Evolutionary conservation across 2,797 vertebrate genomes (phyloP).

Genomic region (Danio albolineatus): DNA sequence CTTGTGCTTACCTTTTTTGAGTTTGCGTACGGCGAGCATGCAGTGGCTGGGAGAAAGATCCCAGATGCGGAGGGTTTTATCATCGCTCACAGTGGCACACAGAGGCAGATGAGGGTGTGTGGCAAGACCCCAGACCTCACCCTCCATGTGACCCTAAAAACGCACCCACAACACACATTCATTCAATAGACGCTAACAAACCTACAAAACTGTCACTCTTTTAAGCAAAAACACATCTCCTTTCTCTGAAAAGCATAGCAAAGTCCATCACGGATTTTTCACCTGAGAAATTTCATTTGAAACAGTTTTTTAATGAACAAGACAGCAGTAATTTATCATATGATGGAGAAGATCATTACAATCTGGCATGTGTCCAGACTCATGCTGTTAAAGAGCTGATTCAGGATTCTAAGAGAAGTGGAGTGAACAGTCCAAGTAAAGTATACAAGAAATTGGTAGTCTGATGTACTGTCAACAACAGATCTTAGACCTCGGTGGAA

Average conservation of each 20-base stretch:
- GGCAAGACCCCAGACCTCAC: slow-evolving; percentile 97
- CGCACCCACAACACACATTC: slow-evolving; percentile 10
- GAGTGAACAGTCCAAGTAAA: not conserved
- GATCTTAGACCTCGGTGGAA: no score
- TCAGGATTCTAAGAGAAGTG: slow-evolving; percentile 2
- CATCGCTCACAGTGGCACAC: slow-evolving; percentile 98
- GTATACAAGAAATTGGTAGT: not conserved
- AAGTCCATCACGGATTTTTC: not conserved
- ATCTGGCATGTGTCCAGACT: not conserved
- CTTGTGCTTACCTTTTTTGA: slow-evolving; percentile 89
- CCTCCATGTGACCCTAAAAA: slow-evolving; percentile 97
- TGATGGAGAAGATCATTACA: not conserved
- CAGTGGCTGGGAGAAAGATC: slow-evolving; percentile 99
- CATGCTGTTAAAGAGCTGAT: slow-evolving; percentile 6
- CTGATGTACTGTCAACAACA: not conserved
- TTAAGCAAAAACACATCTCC: not conserved
- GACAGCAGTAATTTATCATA: not conserved
- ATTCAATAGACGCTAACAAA: not conserved
- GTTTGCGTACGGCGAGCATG: slow-evolving; percentile 98
- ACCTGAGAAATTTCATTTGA: not conserved
- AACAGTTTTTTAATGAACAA: not conserved
- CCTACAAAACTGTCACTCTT: not conserved
- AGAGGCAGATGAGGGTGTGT: slow-evolving; percentile 97
- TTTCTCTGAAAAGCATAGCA: not conserved
- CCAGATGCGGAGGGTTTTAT: slow-evolving; percentile 99